Base-by-base conservation (phyloP, 1,140 invertebrate genomes). In the Euwallacea fornicatus region DNA sequence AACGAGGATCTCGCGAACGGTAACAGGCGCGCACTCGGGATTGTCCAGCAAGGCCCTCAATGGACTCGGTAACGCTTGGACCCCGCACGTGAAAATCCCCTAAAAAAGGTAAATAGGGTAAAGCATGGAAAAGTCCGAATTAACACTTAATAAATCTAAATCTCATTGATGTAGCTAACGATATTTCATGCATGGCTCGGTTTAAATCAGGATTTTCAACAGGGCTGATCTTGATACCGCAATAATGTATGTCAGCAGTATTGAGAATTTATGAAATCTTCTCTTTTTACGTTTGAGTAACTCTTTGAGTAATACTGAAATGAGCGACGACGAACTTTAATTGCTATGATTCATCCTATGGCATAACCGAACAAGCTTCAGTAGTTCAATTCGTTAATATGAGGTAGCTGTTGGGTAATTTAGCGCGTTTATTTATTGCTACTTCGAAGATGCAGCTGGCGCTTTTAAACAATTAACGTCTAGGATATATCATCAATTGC, bases 391-490 rank as follows among this genome's bases (percentile, higher is more conserved):
- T 72, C 68, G 58, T 72, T 74, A 69, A 74, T 69, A 46, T 44
- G 56, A 13, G 54, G 63, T 70, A 67, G 75, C 63, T 70, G 72
- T 79, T 77, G 78, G 73, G 77, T 74, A 79, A 79, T 77, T 76
- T 76, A 66, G 67, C 74, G 67, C 73, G 69, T 77, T 71, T 77
- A 78, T 78, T 79, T 79, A 77, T 79, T 77, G 74, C 77, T 78
- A 78, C 78, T 76, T 80, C 41, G 43, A 75, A 77, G 74, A 76
- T 68, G 75, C 79, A 80, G 79, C 79, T 80, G 79, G 72, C 76
- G 77, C 78, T 80, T 79, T 80, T 80, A 74, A 78, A 78, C 79
- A 80, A 80, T 80, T 80, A 79, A 78, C 74, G 76, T 74, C 77
- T 50, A 10, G 13, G 46, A 11, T 50, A 50, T 50, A 50, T 78